Percentiles rank a stretch among this genome's conserved stretches.
These are phyloP conservation scores for Epizoanthus scotinus DNA, from an alignment of 92 coral and sea anemone genomes.

Conservation along the genomic window DNA sequence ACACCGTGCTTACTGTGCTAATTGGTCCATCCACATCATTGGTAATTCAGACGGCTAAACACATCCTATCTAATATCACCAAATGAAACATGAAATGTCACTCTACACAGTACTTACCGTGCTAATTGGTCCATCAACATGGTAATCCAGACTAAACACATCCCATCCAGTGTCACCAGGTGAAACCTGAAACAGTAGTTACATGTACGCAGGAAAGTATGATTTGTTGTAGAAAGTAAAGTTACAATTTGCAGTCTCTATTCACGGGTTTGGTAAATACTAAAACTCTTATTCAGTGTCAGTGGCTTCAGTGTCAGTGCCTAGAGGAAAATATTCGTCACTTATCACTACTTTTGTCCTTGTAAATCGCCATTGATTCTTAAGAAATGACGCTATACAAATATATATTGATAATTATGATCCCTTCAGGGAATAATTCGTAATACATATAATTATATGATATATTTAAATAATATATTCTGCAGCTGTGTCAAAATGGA, in stretches of 20 bases:
- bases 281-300: too few relatives aligned
- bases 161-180: conserved; percentile 99
- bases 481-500: background rate
- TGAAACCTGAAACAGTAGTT: conserved; percentile 67
- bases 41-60: conserved; percentile 94
- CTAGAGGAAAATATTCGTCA: too few relatives aligned
- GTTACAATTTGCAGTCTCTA: background rate
- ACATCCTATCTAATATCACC: conserved; percentile 99
- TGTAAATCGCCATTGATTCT: too few relatives aligned
- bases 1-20: conserved; percentile 81
- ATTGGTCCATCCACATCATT: conserved; percentile 99
- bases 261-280: too few relatives aligned
- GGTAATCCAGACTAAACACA: conserved; percentile 96
- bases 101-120: conserved; percentile 74
- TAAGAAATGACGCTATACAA: too few relatives aligned
- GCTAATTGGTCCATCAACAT: conserved; percentile 98
- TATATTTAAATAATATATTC: background rate
- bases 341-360: too few relatives aligned
- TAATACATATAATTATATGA: too few relatives aligned
- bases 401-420: too few relatives aligned
- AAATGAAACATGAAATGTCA: conserved; percentile 90
- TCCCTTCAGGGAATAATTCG: too few relatives aligned
- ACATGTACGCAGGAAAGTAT: too few relatives aligned
- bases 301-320: too few relatives aligned
- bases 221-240: too few relatives aligned